A percentile compares a stretch with the other conserved stretches of the same genome.
Conservation (phyloP, 2,888 invertebrate species). For the Monochamus alternatus region DNA sequence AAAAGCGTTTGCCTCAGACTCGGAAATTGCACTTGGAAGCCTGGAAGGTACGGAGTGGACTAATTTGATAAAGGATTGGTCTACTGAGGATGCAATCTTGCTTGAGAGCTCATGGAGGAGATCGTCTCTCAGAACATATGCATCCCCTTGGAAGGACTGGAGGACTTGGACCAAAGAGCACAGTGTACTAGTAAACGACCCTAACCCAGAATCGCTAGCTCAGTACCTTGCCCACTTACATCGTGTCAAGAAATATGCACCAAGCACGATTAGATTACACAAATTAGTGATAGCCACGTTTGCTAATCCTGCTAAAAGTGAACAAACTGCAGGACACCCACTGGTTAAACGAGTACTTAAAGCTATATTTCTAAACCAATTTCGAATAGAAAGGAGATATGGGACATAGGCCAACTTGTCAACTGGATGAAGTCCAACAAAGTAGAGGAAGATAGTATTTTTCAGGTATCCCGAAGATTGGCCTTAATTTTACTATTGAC, state of each 20-base stretch:
- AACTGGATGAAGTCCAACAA: constrained; percentile 36
- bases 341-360: constrained; percentile 30
- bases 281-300: constrained; percentile 24
- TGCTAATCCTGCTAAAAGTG: constrained; percentile 6
- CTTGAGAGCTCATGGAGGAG: not conserved
- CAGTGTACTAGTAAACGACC: constrained; percentile 8
- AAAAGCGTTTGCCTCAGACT: constrained; percentile 32
- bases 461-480: constrained; percentile 41
- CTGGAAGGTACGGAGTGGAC: constrained; percentile 46
- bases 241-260: not conserved
- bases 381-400: constrained; percentile 27
- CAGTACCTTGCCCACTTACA: constrained; percentile 3
- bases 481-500: constrained; percentile 45
- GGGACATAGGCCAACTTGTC: constrained; percentile 35
- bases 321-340: not conserved
- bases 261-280: constrained; percentile 12
- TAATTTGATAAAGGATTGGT: not conserved
- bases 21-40: constrained; percentile 41
- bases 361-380: constrained; percentile 32
- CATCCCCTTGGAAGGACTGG: constrained; percentile 10
- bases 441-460: constrained; percentile 31
- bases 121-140: constrained; percentile 5
- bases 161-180: not conserved
- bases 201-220: constrained; percentile 11
- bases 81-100: not conserved